Evolutionary conservation across 1,140 invertebrate genomes (phyloP), one percentile per base, ranked within the genome.

Genomic region (Drosophila micromelanica): DNA sequence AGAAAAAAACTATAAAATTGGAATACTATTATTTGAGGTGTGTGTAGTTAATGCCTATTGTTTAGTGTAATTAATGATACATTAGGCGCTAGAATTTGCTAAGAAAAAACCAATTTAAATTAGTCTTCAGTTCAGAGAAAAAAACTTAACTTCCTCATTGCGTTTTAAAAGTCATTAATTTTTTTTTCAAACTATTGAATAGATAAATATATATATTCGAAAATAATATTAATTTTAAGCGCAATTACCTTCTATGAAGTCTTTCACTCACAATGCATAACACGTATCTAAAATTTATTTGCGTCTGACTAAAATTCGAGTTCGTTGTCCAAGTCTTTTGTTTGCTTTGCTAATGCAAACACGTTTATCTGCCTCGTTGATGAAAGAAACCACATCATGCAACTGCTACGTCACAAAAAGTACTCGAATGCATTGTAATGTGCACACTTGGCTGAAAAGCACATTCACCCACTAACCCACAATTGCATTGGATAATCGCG

Each of bases 401-500:
- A 56, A 46, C 23, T 48, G 59, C 64, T 40, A 67, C 54, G 54
- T 57, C 52, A 35, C 8, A 35, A 8, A 35, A 57, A 30, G 48
- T 45, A 51, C 49, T 78, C 62, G 59, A 61, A 78, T 54, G 69
- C 69, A 87, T 85, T 87, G 78, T 78, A 87, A 81, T 87, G 65
- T 72, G 61, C 68, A 65, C 60, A 57, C 61, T 64, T 85, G 76
- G 81, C 73, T 73, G 60, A 71, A 80, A 70, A 68, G 69, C 81
- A 86, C 82, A 89, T 89, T 89, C 84, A 87, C 82, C 82, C 82
- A 87, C 80, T 87, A 87, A 87, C 82, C 82, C 82, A 89, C 82
- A 87, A 87, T 82, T 70, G 64, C 84, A 69, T 59, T 60, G 75
- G 37, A 74, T 62, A 74, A 70, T 63, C 15, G n/a, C 63, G n/a